Evolutionary conservation across 2,888 invertebrate genomes (phyloP), one percentile per base, ranked within the genome.

Genomic region (Pheosia tremula): DNA sequence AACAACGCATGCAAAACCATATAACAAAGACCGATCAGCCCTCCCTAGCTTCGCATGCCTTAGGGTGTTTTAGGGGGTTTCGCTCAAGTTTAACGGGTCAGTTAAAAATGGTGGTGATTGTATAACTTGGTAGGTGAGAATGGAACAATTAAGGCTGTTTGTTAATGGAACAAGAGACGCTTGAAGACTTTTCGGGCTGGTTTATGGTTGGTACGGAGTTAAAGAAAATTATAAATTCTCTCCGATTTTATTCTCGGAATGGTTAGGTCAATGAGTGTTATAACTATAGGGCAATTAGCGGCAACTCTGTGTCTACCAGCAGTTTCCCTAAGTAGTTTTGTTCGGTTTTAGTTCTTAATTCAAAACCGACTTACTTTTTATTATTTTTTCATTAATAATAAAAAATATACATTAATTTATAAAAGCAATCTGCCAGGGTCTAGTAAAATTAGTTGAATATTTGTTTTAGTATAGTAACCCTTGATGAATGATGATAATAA

Each of bases 121-220:
- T 62, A 63, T 66, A 63, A 56, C 61, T 75, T 64, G 75, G 77
- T 77, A 79, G 76, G 63, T 71, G 66, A 74, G 76, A 75, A 73
- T 68, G 75, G 74, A 75, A 83, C 83, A 82, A 86, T 86, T 86
- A 84, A 78, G 82, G 71, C 65, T 69, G 75, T 67, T 66, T 69
- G 75, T 67, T 86, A 82, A 84, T 85, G 82, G 78, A 79, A 82
- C 77, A 75, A 68, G 75, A 64, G 77, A 70, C 71, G 77, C 68
- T 80, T 77, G 71, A 80, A 82, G 84, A 81, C 72, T 75, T 63
- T 73, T 74, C 71, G 69, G 69, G 47, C 45, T 49, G 59, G 64
- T 57, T 58, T 57, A 36, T 36, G 45, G 49, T 62, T 54, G 49
- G 52, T 24, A 24, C 24, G 24, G 24, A 50, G 37, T 47, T 5